These are phyloP conservation scores for Caerostris extrusa DNA, from an alignment of 1,140 invertebrate genomes.

Conservation along the genomic window DNA sequence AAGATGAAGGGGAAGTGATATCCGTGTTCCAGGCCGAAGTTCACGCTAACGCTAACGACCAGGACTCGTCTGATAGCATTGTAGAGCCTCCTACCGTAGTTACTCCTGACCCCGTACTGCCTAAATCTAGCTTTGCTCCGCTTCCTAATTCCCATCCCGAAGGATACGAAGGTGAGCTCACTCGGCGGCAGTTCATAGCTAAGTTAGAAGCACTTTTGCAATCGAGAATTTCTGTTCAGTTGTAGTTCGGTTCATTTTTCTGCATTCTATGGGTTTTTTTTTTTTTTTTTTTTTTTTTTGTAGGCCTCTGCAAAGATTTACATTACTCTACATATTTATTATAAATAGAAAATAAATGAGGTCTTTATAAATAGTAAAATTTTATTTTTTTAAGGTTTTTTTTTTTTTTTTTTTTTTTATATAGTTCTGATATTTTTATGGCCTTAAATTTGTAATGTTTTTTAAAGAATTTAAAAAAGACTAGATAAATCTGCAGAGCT, in stretches of 20 bases:
- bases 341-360: too few species aligned
- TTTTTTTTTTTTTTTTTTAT: too few species aligned
- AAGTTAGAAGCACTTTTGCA: constrained; percentile 64
- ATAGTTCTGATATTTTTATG: too few species aligned
- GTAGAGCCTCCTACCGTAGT: constrained; percentile 72
- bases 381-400: too few species aligned
- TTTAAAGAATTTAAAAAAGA: too few species aligned
- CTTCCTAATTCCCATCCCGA: constrained; percentile 62
- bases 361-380: too few species aligned
- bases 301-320: too few species aligned
- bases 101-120: constrained; percentile 51
- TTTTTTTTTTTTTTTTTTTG: too few species aligned
- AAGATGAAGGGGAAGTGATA: constrained; percentile 71
- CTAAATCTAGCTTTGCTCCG: constrained; percentile 43
- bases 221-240: constrained; percentile 56
- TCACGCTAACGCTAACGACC: constrained; percentile 67
- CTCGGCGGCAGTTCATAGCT: constrained; percentile 63
- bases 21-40: constrained; percentile 69
- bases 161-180: constrained; percentile 73
- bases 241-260: constrained; percentile 14
- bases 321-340: too few species aligned
- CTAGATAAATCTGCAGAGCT: too few species aligned
- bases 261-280: background rate
- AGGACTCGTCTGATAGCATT: constrained; percentile 70
- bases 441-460: too few species aligned